phyloP scores from a whole-genome alignment of 1,140 invertebrate genomes.

The Drosophila sp. region DNA sequence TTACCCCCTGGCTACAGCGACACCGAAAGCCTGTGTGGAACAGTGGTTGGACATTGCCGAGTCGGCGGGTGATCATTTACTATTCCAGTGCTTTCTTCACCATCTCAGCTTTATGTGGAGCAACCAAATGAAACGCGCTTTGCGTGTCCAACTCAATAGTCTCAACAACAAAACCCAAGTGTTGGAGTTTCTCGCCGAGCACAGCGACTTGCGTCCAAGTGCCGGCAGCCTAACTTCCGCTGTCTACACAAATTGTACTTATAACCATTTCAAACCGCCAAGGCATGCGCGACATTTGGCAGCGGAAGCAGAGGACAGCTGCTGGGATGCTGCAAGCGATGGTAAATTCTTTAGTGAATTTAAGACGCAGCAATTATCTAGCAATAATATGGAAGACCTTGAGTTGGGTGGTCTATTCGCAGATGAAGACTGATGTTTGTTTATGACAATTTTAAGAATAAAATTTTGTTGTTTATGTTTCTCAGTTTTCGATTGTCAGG shows the following conservation, averaged over 20 bases:
- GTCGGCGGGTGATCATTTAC: conserved; percentile 85
- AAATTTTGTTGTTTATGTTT: no score
- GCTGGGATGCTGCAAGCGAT: conserved; percentile 62
- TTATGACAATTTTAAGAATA: conserved; percentile 4
- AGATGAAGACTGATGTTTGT: conserved; percentile 38
- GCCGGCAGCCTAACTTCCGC: not conserved
- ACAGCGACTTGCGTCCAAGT: conserved; percentile 55
- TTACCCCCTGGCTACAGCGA: conserved; percentile 89
- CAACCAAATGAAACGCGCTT: conserved; percentile 89
- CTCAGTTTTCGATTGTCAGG: not conserved
- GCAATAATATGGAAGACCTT: conserved; percentile 44
- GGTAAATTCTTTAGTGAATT: conserved; percentile 79
- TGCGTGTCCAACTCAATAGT: conserved; percentile 92
- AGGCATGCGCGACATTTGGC: conserved; percentile 59
- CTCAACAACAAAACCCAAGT: conserved; percentile 89
- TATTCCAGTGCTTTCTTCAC: conserved; percentile 95
- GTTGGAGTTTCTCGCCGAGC: conserved; percentile 88
- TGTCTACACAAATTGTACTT: conserved; percentile 64
- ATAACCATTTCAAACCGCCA: conserved; percentile 67
- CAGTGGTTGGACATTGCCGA: conserved; percentile 93
- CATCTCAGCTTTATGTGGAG: conserved; percentile 97
- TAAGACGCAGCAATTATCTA: conserved; percentile 46
- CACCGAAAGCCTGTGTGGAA: conserved; percentile 91
- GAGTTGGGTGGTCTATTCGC: conserved; percentile 58
- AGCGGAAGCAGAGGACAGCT: conserved; percentile 37